Conservation (phyloP, 2,888 invertebrate species). For the Drosophila macrospina region DNA sequence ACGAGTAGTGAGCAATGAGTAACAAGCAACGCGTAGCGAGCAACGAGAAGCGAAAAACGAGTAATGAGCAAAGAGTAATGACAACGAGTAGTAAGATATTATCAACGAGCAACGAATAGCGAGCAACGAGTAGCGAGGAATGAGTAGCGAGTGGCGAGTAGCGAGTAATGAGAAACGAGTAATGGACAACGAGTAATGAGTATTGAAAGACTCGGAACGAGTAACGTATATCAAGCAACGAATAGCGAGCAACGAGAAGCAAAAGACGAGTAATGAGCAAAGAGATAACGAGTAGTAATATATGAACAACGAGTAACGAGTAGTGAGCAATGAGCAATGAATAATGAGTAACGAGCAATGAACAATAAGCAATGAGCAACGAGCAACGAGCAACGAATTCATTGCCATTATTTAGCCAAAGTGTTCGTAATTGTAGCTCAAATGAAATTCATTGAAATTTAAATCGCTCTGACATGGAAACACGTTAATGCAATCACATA, state of each 20-base stretch:
- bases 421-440: conserved; percentile 2
- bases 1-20: too few species aligned
- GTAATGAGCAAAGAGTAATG: not conserved
- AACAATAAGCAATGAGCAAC: not conserved
- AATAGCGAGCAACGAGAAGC: not conserved
- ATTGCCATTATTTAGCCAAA: too few species aligned
- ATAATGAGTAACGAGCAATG: too few species aligned
- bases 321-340: not conserved
- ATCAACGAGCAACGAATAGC: too few species aligned
- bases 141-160: not conserved
- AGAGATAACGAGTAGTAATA: too few species aligned
- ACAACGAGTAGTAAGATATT: not conserved
- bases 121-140: not conserved
- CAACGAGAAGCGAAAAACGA: too few species aligned
- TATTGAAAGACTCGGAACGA: not conserved
- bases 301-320: too few species aligned
- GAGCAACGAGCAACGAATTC: not conserved
- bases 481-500: not conserved
- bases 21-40: not conserved
- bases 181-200: too few species aligned
- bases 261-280: not conserved
- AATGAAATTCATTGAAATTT: not conserved
- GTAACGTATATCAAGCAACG: too few species aligned
- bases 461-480: not conserved
- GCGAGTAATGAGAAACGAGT: too few species aligned